Percentiles rank a stretch among this genome's conserved stretches.
Evolutionary conservation across 1,140 invertebrate species (phyloP).

Genomic region (Sycophila sp.): DNA sequence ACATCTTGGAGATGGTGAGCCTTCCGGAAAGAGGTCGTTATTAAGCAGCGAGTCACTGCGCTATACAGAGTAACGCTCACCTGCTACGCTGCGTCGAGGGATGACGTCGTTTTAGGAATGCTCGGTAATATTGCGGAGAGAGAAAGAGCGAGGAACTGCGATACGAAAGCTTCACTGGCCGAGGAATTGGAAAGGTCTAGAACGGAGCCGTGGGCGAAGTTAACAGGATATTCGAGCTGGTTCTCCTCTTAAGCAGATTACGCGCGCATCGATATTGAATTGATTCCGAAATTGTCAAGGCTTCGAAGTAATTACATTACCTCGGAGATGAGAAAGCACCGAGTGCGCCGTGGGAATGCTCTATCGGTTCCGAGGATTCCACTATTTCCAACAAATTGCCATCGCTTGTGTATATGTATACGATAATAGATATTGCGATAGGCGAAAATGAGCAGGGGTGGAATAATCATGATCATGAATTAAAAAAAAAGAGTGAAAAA

Average conservation of each 20-base stretch:
- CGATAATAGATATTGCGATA: no score
- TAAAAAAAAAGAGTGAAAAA: no score
- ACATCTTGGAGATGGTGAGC: no score
- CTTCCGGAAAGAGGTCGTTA: neutral
- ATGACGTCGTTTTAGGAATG: neutral
- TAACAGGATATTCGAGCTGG: neutral
- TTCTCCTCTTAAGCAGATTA: neutral
- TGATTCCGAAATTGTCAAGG: slow-evolving; percentile 12
- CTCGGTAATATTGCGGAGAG: neutral
- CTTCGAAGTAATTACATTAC: neutral
- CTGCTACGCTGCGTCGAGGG: neutral
- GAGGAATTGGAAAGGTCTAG: neutral
- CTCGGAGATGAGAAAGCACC: neutral
- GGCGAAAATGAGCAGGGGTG: no score
- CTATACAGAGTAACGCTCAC: no score
- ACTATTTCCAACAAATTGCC: no score
- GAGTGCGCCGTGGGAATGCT: neutral
- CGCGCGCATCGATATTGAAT: slow-evolving; percentile 18
- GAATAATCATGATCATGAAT: no score
- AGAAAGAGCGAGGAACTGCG: neutral
- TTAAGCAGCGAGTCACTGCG: no score
- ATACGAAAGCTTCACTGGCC: neutral
- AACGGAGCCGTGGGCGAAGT: neutral
- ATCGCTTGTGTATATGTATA: no score
- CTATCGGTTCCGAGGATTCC: neutral